Base-by-base conservation (phyloP, 2,113 vertebrate species). In the Aptenodytes forsteri region DNA sequence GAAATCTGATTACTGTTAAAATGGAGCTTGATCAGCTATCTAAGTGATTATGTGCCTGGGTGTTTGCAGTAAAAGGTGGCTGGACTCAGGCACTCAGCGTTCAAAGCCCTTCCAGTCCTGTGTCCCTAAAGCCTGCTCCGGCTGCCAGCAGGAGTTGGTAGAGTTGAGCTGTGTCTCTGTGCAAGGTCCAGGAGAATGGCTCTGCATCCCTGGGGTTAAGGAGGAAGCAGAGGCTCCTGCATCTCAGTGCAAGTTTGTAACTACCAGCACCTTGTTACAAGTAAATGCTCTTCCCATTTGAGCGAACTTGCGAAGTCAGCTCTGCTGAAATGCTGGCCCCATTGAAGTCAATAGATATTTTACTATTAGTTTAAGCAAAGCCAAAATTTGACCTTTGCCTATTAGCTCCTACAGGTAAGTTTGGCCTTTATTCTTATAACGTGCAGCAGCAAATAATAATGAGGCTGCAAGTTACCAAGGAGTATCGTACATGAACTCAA, bases 1-100 rank as follows among this genome's bases (percentile, higher is more conserved):
- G 91, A 82, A 93, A 96, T 89, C 89, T 93, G 90, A 96, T 95
- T 88, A 86, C 71, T 80, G 69, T 59, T 94, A 42, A 95, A 95
- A 93, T 82, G 93, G 83, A 94, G 91, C 91, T 84, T 84, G 91
- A 93, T 94, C 83, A 82, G 83, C 87, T 88, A 11, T 50, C 72
- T 55, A 47, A 78, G 50, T 25, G 72, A 55, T 81, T 32, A 6
- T 44, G 50, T 80, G 91, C 34, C 36, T 30, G 49, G 56, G 44
- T 73, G 76, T 89, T 62, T 66, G 83, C 89, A 71, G 55, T 22
- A 29, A 65, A 70, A 96, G 75, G 76, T 9, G 16, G 58, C 76
- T 66, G 89, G 86, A 20, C 23, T 11, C 18, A 4, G 55, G 46
- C 80, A 11, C 70, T 34, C 16, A 0, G 52, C 19, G 20, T 54